Conservation (phyloP, 2,113 vertebrate species). For the Python bivittatus region DNA sequence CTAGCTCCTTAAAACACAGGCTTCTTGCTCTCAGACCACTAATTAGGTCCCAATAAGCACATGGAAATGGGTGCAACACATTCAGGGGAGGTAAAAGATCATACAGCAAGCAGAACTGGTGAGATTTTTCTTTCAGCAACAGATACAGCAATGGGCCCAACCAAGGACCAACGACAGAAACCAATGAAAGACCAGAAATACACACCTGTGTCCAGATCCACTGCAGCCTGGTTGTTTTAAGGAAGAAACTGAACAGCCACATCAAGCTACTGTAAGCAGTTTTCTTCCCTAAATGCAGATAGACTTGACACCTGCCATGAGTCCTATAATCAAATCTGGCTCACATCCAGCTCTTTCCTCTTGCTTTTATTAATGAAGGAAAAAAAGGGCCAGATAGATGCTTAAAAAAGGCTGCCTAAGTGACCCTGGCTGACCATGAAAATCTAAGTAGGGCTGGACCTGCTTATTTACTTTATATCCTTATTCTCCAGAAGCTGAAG, state of each 20-base stretch:
- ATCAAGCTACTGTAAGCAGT: not conserved
- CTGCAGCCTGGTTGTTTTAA: not conserved
- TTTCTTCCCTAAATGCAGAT: not conserved
- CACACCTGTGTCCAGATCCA: not conserved
- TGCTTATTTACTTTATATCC: not conserved
- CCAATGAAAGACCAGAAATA: not conserved
- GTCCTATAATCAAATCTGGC: not conserved
- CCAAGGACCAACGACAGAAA: not conserved
- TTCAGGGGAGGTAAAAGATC: not conserved
- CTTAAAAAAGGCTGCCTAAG: not conserved
- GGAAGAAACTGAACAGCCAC: not conserved
- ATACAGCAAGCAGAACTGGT: too few relatives aligned
- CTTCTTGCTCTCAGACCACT: not conserved
- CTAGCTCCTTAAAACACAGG: not conserved
- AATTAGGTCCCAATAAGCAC: not conserved
- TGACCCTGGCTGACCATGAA: not conserved
- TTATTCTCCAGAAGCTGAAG: not conserved
- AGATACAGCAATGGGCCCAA: not conserved
- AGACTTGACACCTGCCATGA: not conserved
- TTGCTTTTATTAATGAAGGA: not conserved
- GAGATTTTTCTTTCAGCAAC: not conserved
- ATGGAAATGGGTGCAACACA: not conserved
- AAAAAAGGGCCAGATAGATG: not conserved
- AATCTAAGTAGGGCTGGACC: not conserved
- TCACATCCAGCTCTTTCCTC: not conserved